Conservation (phyloP, 2,888 invertebrate species). For the Drosophila neonasuta region DNA sequence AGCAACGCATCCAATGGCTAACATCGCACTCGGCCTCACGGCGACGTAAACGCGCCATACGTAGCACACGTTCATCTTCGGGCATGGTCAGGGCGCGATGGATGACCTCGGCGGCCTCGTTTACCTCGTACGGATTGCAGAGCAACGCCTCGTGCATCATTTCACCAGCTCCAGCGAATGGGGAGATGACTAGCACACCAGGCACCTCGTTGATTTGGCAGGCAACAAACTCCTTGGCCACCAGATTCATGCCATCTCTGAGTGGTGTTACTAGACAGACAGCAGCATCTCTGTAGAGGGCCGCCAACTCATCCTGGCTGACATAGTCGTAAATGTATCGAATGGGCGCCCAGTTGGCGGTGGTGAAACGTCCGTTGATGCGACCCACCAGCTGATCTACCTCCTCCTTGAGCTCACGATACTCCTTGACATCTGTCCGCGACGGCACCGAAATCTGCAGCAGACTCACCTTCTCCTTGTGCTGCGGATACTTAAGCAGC, state of each 20-base stretch:
- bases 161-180: conserved; percentile 95
- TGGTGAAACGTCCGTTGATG: conserved; percentile 94
- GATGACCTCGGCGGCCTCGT: conserved; percentile 93
- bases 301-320: conserved; percentile 92
- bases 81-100: conserved; percentile 95
- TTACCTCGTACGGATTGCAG: conserved; percentile 94
- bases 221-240: conserved; percentile 96
- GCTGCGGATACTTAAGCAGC: conserved; percentile 92
- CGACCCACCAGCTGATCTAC: conserved; percentile 93
- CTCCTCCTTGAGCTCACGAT: conserved; percentile 94
- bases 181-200: conserved; percentile 93
- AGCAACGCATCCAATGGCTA: conserved; percentile 93
- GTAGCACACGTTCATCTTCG: conserved; percentile 91
- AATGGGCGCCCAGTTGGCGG: conserved; percentile 96
- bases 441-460: conserved; percentile 95
- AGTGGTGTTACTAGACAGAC: conserved; percentile 94
- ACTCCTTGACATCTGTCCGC: conserved; percentile 94
- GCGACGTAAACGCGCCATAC: conserved; percentile 92
- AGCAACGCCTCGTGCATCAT: conserved; percentile 96
- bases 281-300: conserved; percentile 92
- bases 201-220: conserved; percentile 93
- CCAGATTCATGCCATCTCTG: conserved; percentile 95
- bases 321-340: conserved; percentile 93
- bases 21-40: conserved; percentile 93
- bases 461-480: conserved; percentile 90